Evolutionary conservation across 1,140 invertebrate genomes (phyloP).

Genomic region (Drosophila erecta): DNA sequence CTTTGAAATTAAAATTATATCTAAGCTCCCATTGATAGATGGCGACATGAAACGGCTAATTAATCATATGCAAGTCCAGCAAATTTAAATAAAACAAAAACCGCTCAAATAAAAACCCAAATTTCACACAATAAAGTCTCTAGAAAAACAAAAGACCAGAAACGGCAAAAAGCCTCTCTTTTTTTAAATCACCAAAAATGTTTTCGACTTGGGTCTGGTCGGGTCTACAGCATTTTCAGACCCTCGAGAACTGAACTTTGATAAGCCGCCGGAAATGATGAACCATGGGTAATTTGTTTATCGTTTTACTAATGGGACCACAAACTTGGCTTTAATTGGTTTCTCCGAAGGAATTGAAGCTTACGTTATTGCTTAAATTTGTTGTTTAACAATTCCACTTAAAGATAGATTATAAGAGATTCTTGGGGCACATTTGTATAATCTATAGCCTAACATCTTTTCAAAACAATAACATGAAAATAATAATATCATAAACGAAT

Average conservation of each 20-base stretch:
- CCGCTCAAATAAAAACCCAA: slow-evolving; percentile 23
- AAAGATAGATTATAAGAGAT: too few relatives aligned
- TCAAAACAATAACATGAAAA: too few relatives aligned
- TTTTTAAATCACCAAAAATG: slow-evolving; percentile 22
- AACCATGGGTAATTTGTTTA: slow-evolving; percentile 10
- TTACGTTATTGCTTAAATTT: too few relatives aligned
- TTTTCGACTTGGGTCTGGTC: slow-evolving; percentile 4
- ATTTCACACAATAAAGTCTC: slow-evolving; percentile 36
- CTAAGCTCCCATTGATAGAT: slow-evolving; percentile 67
- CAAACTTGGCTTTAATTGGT: slow-evolving; percentile 5
- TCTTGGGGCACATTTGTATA: too few relatives aligned
- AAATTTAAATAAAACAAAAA: slow-evolving; percentile 43
- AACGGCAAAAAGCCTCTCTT: slow-evolving; percentile 41
- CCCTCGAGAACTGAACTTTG: slow-evolving; percentile 30
- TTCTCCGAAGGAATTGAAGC: background rate
- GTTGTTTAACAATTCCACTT: too few relatives aligned
- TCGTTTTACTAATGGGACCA: slow-evolving; percentile 7
- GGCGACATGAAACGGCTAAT: slow-evolving; percentile 70
- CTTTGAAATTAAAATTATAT: slow-evolving; percentile 70
- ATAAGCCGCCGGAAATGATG: slow-evolving; percentile 34
- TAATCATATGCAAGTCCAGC: slow-evolving; percentile 74
- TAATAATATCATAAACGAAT: too few relatives aligned
- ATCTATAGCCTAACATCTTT: too few relatives aligned
- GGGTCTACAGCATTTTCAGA: background rate
- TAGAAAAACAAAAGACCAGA: slow-evolving; percentile 39